phyloP scores from a whole-genome alignment of 2,797 vertebrate species.

The Smutsia gigantea region DNA sequence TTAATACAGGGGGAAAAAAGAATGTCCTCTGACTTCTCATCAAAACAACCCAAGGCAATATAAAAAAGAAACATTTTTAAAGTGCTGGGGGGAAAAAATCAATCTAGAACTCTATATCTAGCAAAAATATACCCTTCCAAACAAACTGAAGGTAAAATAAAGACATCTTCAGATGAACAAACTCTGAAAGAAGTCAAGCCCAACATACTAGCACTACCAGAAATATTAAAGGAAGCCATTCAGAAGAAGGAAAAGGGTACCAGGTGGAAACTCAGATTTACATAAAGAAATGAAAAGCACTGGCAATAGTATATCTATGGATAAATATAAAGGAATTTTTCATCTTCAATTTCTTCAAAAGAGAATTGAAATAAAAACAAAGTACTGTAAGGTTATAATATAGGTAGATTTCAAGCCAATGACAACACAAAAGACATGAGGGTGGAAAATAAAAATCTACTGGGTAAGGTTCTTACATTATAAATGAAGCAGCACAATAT shows the following conservation, averaged over 20 bases:
- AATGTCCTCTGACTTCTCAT: not conserved
- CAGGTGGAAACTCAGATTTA: not conserved
- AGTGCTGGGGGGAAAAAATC: not conserved
- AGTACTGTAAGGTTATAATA: not conserved
- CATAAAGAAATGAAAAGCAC: not conserved
- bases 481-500: not conserved
- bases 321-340: not conserved
- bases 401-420: not conserved
- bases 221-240: not conserved
- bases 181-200: not conserved
- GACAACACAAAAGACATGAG: not conserved
- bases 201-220: not conserved
- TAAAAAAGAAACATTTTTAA: not conserved
- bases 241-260: not conserved
- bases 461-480: not conserved
- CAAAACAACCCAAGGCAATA: not conserved
- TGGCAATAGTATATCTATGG: not conserved
- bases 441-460: not conserved
- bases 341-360: slow-evolving; percentile 22
- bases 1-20: not conserved
- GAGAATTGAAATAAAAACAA: not conserved
- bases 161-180: not conserved
- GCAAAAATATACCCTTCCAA: not conserved
- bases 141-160: not conserved
- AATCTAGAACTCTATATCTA: not conserved